A percentile compares a stretch with the other conserved stretches of the same genome.
phyloP scores from a whole-genome alignment of 2,797 vertebrate species.

The Pogonophryne albipinna region DNA sequence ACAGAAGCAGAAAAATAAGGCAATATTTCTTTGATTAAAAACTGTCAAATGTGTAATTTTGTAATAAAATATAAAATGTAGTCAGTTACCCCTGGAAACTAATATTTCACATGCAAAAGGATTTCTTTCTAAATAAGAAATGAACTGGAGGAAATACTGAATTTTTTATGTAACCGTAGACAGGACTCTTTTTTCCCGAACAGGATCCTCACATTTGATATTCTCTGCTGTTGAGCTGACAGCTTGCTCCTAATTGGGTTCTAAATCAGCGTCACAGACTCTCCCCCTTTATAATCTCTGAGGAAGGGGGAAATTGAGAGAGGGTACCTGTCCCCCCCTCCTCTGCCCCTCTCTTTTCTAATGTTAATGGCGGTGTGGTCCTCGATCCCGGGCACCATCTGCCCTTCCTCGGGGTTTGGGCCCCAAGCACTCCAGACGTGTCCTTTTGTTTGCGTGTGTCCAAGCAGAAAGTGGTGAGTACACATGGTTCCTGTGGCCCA shows the following conservation, averaged over 20 bases:
- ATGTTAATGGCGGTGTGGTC: slow-evolving; percentile 78
- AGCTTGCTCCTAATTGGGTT: slow-evolving; percentile 70
- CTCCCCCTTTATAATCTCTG: slow-evolving; percentile 66
- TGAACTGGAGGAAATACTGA: slow-evolving; percentile 11
- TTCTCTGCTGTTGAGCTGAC: slow-evolving; percentile 57
- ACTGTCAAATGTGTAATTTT: slow-evolving; percentile 5
- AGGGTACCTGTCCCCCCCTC: slow-evolving; percentile 80
- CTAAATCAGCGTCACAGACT: slow-evolving; percentile 62
- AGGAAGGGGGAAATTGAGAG: slow-evolving; percentile 50
- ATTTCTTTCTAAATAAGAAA: slow-evolving; percentile 8
- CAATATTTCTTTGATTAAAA: not conserved
- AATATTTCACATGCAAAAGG: not conserved
- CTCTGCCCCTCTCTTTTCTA: slow-evolving; percentile 75
- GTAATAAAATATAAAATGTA: not conserved
- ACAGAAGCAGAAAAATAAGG: not conserved
- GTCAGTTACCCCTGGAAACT: slow-evolving; percentile 7
- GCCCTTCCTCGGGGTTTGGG: slow-evolving; percentile 78
- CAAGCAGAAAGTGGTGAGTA: slow-evolving; percentile 81
- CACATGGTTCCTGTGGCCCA: slow-evolving; percentile 67
- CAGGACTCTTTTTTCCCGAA: slow-evolving; percentile 3
- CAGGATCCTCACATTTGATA: slow-evolving; percentile 26
- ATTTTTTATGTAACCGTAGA: slow-evolving; percentile 15
- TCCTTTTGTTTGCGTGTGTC: slow-evolving; percentile 81
- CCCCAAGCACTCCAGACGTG: slow-evolving; percentile 79
- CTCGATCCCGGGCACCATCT: slow-evolving; percentile 80